phyloP scores from a whole-genome alignment of 2,797 vertebrate species.

The Loriculus beryllinus region DNA sequence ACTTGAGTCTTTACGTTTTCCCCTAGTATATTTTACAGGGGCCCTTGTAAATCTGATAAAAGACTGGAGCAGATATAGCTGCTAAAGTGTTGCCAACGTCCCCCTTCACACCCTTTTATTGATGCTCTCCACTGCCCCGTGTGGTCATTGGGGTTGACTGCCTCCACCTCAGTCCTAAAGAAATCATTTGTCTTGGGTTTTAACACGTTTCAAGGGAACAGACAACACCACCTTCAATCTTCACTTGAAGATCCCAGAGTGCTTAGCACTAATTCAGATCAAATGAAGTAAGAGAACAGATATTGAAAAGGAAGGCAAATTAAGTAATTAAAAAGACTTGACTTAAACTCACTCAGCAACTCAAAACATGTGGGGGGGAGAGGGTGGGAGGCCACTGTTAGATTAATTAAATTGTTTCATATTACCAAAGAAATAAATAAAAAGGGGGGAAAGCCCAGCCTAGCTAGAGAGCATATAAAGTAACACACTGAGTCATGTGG shows the following conservation, averaged over 20 bases:
- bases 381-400: neutral
- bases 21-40: neutral
- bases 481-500: neutral
- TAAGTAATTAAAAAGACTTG: neutral
- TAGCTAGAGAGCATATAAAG: neutral
- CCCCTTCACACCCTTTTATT: neutral
- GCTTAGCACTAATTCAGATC: neutral
- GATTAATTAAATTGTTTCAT: neutral
- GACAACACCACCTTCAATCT: neutral
- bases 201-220: neutral
- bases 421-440: neutral
- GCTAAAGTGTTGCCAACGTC: neutral
- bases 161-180: neutral
- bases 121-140: constrained; percentile 12
- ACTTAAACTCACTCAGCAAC: neutral
- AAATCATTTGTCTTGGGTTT: neutral
- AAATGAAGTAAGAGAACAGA: neutral
- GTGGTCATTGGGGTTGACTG: neutral
- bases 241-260: neutral
- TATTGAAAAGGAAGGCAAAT: neutral
- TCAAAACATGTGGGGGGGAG: neutral
- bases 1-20: constrained; percentile 30
- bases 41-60: constrained; percentile 10
- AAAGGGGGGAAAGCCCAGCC: neutral
- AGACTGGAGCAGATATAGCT: neutral